phyloP scores from a whole-genome alignment of 2,888 invertebrate genomes.

The Lepeophtheirus nordmannii region DNA sequence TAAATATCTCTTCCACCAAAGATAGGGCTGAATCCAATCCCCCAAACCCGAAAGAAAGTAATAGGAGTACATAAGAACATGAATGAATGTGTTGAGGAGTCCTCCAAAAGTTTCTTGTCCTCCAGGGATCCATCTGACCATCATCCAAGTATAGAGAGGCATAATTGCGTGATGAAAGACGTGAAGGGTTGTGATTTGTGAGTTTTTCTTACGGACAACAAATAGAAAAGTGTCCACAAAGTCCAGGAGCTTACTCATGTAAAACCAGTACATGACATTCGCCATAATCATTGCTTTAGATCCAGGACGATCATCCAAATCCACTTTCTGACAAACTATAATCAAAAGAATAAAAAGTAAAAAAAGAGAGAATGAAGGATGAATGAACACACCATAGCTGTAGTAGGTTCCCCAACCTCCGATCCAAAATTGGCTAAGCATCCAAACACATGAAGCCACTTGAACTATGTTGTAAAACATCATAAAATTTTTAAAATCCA shows the following conservation, averaged over 20 bases:
- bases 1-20: conserved; percentile 30
- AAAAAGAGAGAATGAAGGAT: neutral
- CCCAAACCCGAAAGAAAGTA: conserved; percentile 28
- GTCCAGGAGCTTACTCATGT: conserved; percentile 27
- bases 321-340: neutral
- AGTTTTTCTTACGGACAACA: conserved; percentile 28
- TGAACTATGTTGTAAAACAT: conserved; percentile 12
- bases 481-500: neutral
- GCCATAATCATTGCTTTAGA: conserved; percentile 5
- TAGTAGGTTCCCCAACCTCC: conserved; percentile 2
- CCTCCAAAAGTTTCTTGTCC: conserved; percentile 29
- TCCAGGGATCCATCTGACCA: conserved; percentile 27
- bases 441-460: neutral
- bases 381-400: neutral
- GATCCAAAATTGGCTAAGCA: neutral
- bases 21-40: conserved; percentile 27
- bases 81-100: conserved; percentile 28
- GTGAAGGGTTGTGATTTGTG: conserved; percentile 28
- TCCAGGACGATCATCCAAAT: neutral
- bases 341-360: neutral
- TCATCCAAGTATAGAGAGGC: conserved; percentile 27
- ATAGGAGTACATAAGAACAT: conserved; percentile 28
- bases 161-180: conserved; percentile 28
- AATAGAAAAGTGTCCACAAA: conserved; percentile 28
- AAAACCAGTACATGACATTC: conserved; percentile 23